Evolutionary conservation across 2,797 vertebrate species (phyloP), one percentile per base, ranked within the genome.

Genomic region (Botia kubotai): DNA sequence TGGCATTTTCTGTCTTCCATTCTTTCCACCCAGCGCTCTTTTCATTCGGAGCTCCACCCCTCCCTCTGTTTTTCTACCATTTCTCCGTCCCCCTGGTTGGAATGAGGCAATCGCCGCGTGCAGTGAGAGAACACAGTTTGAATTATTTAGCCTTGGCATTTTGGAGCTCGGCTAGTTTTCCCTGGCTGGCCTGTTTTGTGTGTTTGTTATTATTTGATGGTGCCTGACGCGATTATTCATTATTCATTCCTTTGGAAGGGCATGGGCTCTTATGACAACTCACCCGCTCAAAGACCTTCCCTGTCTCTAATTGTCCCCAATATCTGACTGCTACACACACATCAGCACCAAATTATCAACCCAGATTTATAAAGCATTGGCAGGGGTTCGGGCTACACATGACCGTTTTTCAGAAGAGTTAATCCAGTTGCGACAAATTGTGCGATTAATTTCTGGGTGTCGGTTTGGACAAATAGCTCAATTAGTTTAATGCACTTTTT

Each of bases 141-240:
- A 93, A 91, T 93, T 92, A 92, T 93, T 93, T 87, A 92, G 86
- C 85, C 86, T 77, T 92, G 89, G 83, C 88, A 91, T 92, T 91
- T 92, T 86, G 75, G 78, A 72, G 83, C 87, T 84, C 85, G 86
- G 72, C 60, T 84, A 77, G 76, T 79, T 87, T 83, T 81, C 79
- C 83, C 88, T 87, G 81, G 86, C 84, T 84, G 84, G 81, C 87
- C 84, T 89, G 77, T 83, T 72, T 66, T 77, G 71, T 79, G 36
- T 76, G 74, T 90, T 84, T 89, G 88, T 90, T 92, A 90, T 93
- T 91, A 92, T 93, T 91, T 92, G 89, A 91, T 91, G 89, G 89
- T 86, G 88, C 89, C 87, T 86, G 71, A 57, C 65, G 84, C 6
- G 62, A 70, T 78, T 66, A 90, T 93, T 83, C 87, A 91, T 93